Conservation (phyloP, 1,140 invertebrate species). For the Neuroterus valhalla region DNA sequence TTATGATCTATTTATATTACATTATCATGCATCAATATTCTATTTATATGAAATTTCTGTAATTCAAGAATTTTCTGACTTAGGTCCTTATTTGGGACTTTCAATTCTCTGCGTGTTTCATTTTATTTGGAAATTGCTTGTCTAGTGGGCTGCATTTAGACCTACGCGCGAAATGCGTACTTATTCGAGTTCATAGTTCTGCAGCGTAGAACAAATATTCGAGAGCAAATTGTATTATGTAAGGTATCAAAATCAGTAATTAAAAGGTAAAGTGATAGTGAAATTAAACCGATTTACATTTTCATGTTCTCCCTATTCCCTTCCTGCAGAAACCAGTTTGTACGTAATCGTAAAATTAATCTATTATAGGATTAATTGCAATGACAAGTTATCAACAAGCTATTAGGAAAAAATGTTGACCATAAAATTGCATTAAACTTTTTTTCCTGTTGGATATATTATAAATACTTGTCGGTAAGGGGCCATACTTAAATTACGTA, state of each 20-base stretch:
- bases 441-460: too few species aligned
- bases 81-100: conserved; percentile 31
- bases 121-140: conserved; percentile 34
- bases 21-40: conserved; percentile 39
- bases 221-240: conserved; percentile 2
- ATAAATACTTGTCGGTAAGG: background rate
- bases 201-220: conserved; percentile 18
- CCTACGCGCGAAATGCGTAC: background rate
- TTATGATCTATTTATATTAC: conserved; percentile 46
- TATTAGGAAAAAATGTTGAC: too few species aligned
- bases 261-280: conserved; percentile 17
- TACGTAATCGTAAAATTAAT: too few species aligned
- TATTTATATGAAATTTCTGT: conserved; percentile 28
- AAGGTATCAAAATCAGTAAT: conserved; percentile 28
- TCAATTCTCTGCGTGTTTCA: conserved; percentile 36
- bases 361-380: too few species aligned
- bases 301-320: too few species aligned
- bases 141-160: conserved; percentile 2
- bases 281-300: background rate
- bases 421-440: too few species aligned
- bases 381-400: too few species aligned
- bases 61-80: background rate
- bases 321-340: too few species aligned
- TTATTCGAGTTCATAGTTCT: conserved; percentile 23
- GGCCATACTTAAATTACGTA: too few species aligned